Conservation (phyloP, 2,888 invertebrate species). For the Parnassius mnemosyne region DNA sequence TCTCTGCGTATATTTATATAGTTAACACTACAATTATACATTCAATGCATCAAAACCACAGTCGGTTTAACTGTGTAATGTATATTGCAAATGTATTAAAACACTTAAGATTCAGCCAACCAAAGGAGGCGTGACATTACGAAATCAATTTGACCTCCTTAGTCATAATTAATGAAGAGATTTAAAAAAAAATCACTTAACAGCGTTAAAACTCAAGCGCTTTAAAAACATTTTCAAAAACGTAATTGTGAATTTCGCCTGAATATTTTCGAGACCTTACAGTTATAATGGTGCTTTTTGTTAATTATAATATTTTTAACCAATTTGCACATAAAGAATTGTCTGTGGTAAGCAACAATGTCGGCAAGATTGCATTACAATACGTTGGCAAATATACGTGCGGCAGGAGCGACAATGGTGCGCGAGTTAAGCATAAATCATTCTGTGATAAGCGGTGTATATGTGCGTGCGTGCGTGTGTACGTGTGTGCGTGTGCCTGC, state of each 20-base stretch:
- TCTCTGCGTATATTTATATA: too few species aligned
- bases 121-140: background rate
- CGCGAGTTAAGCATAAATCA: slow-evolving; percentile 35
- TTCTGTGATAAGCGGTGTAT: slow-evolving; percentile 32
- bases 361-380: slow-evolving; percentile 9
- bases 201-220: background rate
- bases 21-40: too few species aligned
- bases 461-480: slow-evolving; percentile 29
- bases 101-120: too few species aligned
- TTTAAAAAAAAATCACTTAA: background rate
- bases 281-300: background rate
- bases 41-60: too few species aligned
- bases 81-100: too few species aligned
- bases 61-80: too few species aligned
- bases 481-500: slow-evolving; percentile 32
- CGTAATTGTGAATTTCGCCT: background rate
- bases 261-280: background rate
- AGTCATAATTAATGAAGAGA: background rate
- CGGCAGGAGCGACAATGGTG: slow-evolving; percentile 24
- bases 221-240: background rate
- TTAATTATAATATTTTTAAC: slow-evolving; percentile 1
- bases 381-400: slow-evolving; percentile 10
- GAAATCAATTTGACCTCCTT: background rate
- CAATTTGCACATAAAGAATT: slow-evolving; percentile 4
- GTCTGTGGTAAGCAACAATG: slow-evolving; percentile 1